Evolutionary conservation across 2,797 vertebrate genomes (phyloP), one percentile per base, ranked within the genome.

Genomic region (Fundulus diaphanus): DNA sequence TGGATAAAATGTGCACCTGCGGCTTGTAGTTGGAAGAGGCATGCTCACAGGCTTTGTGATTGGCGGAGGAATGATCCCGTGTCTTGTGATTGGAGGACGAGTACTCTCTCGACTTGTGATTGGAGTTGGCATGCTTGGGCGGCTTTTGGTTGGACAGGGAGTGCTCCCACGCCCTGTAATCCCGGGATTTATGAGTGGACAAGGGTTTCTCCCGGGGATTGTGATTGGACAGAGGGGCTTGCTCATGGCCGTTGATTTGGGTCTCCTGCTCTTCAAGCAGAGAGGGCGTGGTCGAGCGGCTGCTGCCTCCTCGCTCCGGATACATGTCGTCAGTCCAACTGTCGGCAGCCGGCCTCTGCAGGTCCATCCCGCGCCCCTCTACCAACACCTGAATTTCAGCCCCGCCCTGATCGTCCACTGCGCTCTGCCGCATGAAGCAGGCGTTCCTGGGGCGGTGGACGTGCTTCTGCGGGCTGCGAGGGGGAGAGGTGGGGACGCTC

Each of bases 321-420:
- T 95, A 92, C 89, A 94, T 94, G 86, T 97, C 96, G 56, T 97
- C 96, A 0, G 91, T 95, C 97, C 98, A 98, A 85, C 93, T 96
- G 93, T 96, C 96, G 78, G 96, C 90, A 35, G 92, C 94, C 0
- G 88, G 91, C 85, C 90, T 92, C 5, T 83, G 87, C 78, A 90
- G 84, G 51, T 95, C 94, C 80, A 89, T 44, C 20, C 92, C 94
- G 0, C 97, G 94, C 80, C 97, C 96, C 91, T 99, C 98, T 85
- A 98, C 94, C 85, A 99, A 91, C 94, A 98, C 96, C 95, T 98
- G 98, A 94, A 99, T 99, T 93, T 99, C 97, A 4, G 96, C 96
- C 1, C 96, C 95, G 7, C 92, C 93, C 79, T 97, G 92, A 85
- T 98, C 97, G 0, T 98, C 98, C 91, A 97, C 92, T 0, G 97